phyloP scores from a whole-genome alignment of 2,797 vertebrate genomes.

The Helicolenus hilgendorfi region DNA sequence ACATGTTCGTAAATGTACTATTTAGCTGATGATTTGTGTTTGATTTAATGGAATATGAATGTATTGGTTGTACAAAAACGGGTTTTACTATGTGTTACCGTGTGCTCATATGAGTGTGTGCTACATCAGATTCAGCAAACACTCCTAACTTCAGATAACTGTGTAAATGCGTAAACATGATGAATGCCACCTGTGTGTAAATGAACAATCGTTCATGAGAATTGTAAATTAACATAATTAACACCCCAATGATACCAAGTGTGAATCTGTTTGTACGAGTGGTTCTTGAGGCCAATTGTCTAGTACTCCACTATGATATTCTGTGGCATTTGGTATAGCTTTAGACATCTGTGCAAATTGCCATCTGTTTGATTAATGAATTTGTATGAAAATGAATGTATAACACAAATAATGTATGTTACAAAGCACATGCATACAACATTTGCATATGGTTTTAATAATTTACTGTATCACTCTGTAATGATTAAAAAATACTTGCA shows the following conservation, averaged over 20 bases:
- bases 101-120: too few relatives aligned
- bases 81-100: not conserved
- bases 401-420: not conserved
- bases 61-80: not conserved
- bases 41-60: not conserved
- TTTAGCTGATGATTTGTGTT: not conserved
- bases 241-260: too few relatives aligned
- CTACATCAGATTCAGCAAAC: too few relatives aligned
- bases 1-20: not conserved
- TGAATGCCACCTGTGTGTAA: too few relatives aligned
- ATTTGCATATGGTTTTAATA: constrained; percentile 16
- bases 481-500: not conserved
- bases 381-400: not conserved
- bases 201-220: fast-evolving
- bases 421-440: not conserved
- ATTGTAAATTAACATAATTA: too few relatives aligned
- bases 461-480: not conserved
- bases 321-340: not conserved
- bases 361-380: not conserved
- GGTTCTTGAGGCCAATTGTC: too few relatives aligned
- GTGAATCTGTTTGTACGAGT: too few relatives aligned
- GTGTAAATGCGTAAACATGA: too few relatives aligned
- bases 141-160: too few relatives aligned
- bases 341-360: not conserved
- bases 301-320: not conserved